Evolutionary conservation across 2,888 invertebrate genomes (phyloP).

Genomic region (Diogma glabrata): DNA sequence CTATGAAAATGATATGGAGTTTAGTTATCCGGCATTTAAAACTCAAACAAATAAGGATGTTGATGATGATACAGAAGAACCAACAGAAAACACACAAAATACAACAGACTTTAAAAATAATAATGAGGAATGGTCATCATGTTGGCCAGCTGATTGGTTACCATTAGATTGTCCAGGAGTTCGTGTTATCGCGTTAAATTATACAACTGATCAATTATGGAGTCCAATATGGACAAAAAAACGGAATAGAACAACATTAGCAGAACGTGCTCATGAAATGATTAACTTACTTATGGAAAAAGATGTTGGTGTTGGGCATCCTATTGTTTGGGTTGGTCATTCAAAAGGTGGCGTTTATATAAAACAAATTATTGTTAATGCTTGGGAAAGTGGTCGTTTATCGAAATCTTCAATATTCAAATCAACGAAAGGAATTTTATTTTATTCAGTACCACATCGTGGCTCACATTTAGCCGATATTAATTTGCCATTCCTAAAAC

Average conservation of each 20-base stretch:
- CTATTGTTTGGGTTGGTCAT: slow-evolving; percentile 69
- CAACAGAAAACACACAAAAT: slow-evolving; percentile 15
- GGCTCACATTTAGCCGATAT: slow-evolving; percentile 69
- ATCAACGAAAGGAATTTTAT: slow-evolving; percentile 55
- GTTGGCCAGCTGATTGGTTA: slow-evolving; percentile 85
- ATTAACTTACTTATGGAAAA: slow-evolving; percentile 50
- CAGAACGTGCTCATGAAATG: slow-evolving; percentile 61
- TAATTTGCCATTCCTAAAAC: slow-evolving; percentile 58
- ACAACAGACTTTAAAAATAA: slow-evolving; percentile 12
- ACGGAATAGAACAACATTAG: slow-evolving; percentile 43
- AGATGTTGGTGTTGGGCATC: slow-evolving; percentile 58
- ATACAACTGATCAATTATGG: slow-evolving; percentile 70
- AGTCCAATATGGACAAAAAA: slow-evolving; percentile 60
- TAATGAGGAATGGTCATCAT: slow-evolving; percentile 44
- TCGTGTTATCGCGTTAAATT: slow-evolving; percentile 69
- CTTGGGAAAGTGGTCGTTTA: slow-evolving; percentile 39
- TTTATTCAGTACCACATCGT: slow-evolving; percentile 78
- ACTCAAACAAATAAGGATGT: slow-evolving; percentile 29
- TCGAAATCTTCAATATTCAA: slow-evolving; percentile 40
- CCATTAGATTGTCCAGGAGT: slow-evolving; percentile 63
- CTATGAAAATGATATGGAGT: slow-evolving; percentile 32
- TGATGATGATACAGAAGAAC: slow-evolving; percentile 23
- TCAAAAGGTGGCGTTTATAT: slow-evolving; percentile 83
- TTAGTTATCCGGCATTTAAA: slow-evolving; percentile 34
- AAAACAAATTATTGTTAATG: slow-evolving; percentile 67